Evolutionary conservation across 2,113 vertebrate species (phyloP), one percentile per base, ranked within the genome.

Genomic region (Serilophus lunatus): DNA sequence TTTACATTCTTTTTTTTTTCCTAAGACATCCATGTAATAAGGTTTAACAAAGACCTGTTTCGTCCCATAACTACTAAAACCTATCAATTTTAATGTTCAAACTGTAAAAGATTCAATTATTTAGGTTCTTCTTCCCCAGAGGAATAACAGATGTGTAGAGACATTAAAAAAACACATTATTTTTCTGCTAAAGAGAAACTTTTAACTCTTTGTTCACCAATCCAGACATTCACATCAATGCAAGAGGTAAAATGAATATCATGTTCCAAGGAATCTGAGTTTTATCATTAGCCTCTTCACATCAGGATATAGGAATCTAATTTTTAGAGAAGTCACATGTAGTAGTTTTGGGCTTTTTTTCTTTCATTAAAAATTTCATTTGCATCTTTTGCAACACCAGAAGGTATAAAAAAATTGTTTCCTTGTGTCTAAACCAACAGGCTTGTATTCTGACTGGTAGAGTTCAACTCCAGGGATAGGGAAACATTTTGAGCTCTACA

Each of bases 21-120:
- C 51, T 54, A 19, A 92, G 74, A 80, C 79, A 53, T 11, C 16
- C 8, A 33, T 26, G 64, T 9, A 59, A 29, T 40, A 61, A 89
- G 15, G 7, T 79, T 44, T 76, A 36, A 82, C 35, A 92, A 66
- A 72, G 31, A 2, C 17, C 70, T 88, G 9, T 54, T 97, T 65
- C 64, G 81, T 87, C 49, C 80, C 45, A 22, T 79, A 85, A 85
- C 45, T 87, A 63, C 1, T 1, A 77, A 94, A 87, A n/a, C 18
- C 23, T 92, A 76, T 86, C 92, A 36, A 91, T 82, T 91, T 87
- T 79, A 92, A 82, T 82, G 54, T 20, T 95, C 65, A 89, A 45
- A 53, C 9, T 64, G 66, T 36, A 87, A 69, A 40, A 76, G 66
- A 42, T 77, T 79, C 45, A 91, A 69, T 91, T 90, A 88, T 72